Percentiles rank a stretch among this genome's conserved stretches.
phyloP scores from a whole-genome alignment of 2,888 invertebrate genomes.

The Listrodromus nycthemerus region DNA sequence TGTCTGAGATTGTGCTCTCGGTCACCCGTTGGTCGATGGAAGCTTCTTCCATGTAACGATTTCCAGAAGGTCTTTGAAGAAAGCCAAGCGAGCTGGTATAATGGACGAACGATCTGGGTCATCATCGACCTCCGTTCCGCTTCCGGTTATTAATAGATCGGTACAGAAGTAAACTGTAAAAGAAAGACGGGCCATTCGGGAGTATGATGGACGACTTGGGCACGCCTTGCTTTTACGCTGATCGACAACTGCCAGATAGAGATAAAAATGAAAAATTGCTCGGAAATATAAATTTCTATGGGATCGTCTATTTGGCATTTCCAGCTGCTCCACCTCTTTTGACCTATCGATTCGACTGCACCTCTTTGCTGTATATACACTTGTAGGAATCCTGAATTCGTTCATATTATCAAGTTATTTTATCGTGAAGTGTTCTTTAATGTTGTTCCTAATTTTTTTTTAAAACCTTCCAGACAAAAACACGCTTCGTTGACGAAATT shows the following conservation, averaged over 20 bases:
- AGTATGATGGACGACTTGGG: constrained; percentile 29
- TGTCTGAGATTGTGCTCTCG: constrained; percentile 3
- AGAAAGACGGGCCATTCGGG: constrained; percentile 19
- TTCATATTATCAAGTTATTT: background rate
- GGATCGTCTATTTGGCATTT: constrained; percentile 43
- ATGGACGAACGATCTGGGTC: constrained; percentile 21
- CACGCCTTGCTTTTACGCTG: constrained; percentile 56
- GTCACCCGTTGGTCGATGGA: background rate
- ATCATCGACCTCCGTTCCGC: constrained; percentile 35
- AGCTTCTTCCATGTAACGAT: constrained; percentile 17
- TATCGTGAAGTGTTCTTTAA: too few relatives aligned
- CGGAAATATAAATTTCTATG: constrained; percentile 8
- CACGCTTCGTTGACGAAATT: too few relatives aligned
- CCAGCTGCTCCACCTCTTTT: constrained; percentile 19
- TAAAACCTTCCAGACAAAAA: too few relatives aligned
- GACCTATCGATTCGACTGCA: constrained; percentile 37
- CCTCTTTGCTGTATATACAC: constrained; percentile 25
- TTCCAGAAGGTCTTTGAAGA: background rate
- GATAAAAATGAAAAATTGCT: constrained; percentile 55
- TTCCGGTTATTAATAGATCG: constrained; percentile 35
- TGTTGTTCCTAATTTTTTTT: too few relatives aligned
- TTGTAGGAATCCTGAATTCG: background rate
- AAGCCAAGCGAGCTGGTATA: background rate
- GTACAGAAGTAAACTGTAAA: constrained; percentile 14
- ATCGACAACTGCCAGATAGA: constrained; percentile 22